Evolutionary conservation across 2,113 vertebrate species (phyloP), one percentile per base, ranked within the genome.

Genomic region (Otocyon megalotis): DNA sequence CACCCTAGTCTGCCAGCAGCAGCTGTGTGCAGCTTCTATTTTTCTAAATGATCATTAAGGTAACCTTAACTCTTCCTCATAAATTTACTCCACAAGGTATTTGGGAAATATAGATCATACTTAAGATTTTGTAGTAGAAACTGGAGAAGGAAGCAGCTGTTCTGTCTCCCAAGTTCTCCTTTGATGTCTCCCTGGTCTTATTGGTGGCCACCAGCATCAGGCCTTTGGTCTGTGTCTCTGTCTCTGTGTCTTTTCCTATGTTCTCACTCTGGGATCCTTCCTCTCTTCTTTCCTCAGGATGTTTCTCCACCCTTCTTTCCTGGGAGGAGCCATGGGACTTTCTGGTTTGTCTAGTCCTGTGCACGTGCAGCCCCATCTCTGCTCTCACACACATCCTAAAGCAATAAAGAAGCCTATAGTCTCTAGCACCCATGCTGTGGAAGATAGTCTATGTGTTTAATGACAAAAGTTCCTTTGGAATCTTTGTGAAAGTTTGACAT

Each of bases 361-460:
- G 11, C 7, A 24, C 20, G 11, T 8, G 12, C 1, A 17, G 26
- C 15, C 35, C n/a, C 4, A 32, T 8, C 17, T 89, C 72, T 13
- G 22, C 15, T 81, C 6, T 24, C n/a, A 30, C 16, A 16, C 12
- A 22, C 0, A 3, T 7, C 3, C 2, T 35, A 24, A 37, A 5
- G 67, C 54, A 13, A 1, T 12, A 48, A 92, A 88, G 77, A 63
- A 58, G 8, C n/a, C 63, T 84, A 4, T 0, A 1, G 17, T 56
- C 24, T 10, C n/a, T 15, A 56, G 74, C 13, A 69, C 14, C 77
- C 35, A 8, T 48, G 62, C 30, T 77, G n/a, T 54, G 35, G 28
- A 86, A 81, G 50, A n/a, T 30, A 43, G 43, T 28, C 50, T 37
- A 5, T 69, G 93, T 79, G 58, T 77, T 82, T 76, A n/a, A 56